Evolutionary conservation across 2,888 invertebrate genomes (phyloP).

Genomic region (Cataglyphis cursor): DNA sequence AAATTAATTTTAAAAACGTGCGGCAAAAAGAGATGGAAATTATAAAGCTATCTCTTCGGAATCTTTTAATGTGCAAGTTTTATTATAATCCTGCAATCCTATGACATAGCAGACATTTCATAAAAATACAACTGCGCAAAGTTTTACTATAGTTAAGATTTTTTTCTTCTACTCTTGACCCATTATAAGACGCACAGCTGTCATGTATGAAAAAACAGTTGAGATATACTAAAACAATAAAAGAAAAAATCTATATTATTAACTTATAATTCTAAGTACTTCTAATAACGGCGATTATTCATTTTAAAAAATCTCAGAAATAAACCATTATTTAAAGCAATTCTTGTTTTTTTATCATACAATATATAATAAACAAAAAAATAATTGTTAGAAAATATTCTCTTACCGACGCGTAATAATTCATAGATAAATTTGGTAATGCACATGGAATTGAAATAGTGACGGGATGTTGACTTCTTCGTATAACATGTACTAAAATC

Average conservation of each 20-base stretch:
- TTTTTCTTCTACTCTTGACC: constrained; percentile 13
- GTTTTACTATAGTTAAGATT: neutral
- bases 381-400: neutral
- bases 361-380: neutral
- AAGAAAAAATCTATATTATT: neutral
- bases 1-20: too few species aligned
- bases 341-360: neutral
- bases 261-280: neutral
- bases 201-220: constrained; percentile 44
- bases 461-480: constrained; percentile 62
- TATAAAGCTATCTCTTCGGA: neutral
- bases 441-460: constrained; percentile 52
- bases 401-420: constrained; percentile 71
- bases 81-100: neutral
- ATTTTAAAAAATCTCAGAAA: neutral
- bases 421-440: constrained; percentile 68
- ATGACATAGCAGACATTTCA: neutral
- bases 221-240: constrained; percentile 41
- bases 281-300: neutral
- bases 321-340: neutral
- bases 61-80: neutral
- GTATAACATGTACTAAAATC: constrained; percentile 51
- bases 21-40: neutral
- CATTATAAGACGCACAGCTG: constrained; percentile 29
- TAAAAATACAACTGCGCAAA: constrained; percentile 4